Base-by-base conservation (phyloP, 2,888 invertebrate genomes). In the Dicyrtomina minuta region DNA sequence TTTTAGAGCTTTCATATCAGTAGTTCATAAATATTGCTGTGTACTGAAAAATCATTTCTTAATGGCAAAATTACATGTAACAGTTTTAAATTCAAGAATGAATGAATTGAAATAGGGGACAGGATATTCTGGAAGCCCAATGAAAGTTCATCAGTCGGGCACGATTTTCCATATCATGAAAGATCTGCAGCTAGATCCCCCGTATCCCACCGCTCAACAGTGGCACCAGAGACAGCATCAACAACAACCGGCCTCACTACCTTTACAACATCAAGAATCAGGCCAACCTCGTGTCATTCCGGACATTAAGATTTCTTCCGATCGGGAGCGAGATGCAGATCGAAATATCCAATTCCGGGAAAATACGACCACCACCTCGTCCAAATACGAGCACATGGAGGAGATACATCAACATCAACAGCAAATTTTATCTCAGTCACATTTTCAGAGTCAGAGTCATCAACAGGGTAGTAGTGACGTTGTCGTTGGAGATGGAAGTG, bases 91-190 rank as follows among this genome's bases (percentile, higher is more conserved):
- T n/a, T n/a, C n/a, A n/a, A n/a, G n/a, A n/a, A n/a, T n/a, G n/a
- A n/a, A n/a, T n/a, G n/a, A n/a, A n/a, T n/a, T n/a, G n/a, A n/a
- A n/a, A 39, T 33, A 58, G 58, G 44, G 44, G 26, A 60, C 13
- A 22, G 44, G 44, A 1, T 60, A 13, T 24, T 24, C 60, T 13
- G 61, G 61, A n/a, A 22, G 17, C 27, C 26, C 61, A 5, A 24
- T 44, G 3, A 22, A 61, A 10, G 8, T 46, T 13, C 17, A 22
- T 12, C 44, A 46, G 10, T n/a, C 44, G 8, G 61, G 61, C 12
- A 61, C 61, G 1, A 44, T 61, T 26, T 61, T 22, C n/a, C 61
- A 61, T n/a, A 46, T 61, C 12, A 61, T 61, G 43, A 26, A 61
- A 4, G 46, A 61, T 44, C 41, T 33, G 15, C 17, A 41, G 5